These are phyloP conservation scores for Macaca fascicularis DNA, from an alignment of 2,113 vertebrate genomes.

Conservation along the genomic window T2T-MFA8v1.1 NC_088384.1:22352501-22353000, in stretches of 20 bases:
- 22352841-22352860: too few species aligned
- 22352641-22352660: not conserved
- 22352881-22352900: not conserved
- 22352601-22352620: not conserved
- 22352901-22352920: not conserved
- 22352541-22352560: too few species aligned
- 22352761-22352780: too few species aligned
- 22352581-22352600: too few species aligned
- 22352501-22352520: too few species aligned
- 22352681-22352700: not conserved
- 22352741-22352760: too few species aligned
- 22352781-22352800: too few species aligned
- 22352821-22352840: too few species aligned
- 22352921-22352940: not conserved
- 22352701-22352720: not conserved
- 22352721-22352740: not conserved
- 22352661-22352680: not conserved
- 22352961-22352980: not conserved
- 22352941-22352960: not conserved
- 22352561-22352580: too few species aligned
- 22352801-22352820: too few species aligned
- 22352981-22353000: not conserved
- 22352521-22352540: too few species aligned
- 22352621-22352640: not conserved
- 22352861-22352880: too few species aligned